Percentiles rank a stretch among this genome's conserved stretches.
Evolutionary conservation across 1,140 invertebrate species (phyloP).

Genomic region (Trichonephila inaurata): DNA sequence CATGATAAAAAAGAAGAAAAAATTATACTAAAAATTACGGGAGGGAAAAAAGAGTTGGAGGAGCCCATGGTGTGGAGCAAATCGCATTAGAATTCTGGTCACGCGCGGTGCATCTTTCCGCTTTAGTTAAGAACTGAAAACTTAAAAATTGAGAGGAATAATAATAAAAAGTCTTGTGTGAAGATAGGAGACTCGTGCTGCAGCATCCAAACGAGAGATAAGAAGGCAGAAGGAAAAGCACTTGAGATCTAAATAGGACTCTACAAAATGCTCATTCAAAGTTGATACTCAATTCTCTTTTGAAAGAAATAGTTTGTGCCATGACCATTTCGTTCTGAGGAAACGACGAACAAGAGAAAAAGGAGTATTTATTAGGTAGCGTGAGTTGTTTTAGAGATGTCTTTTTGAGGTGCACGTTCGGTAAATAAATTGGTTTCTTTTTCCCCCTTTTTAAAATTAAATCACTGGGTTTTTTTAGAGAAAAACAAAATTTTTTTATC

Average conservation of each 20-base stretch:
- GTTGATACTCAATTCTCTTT: conserved; percentile 32
- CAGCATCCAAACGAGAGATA: conserved; percentile 62
- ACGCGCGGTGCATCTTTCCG: conserved; percentile 48
- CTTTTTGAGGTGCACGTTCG: too few species aligned
- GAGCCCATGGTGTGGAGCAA: conserved; percentile 36
- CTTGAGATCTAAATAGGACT: conserved; percentile 50
- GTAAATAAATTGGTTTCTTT: too few species aligned
- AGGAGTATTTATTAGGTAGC: background rate
- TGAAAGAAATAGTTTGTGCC: background rate
- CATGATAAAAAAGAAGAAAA: background rate
- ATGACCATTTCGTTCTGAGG: conserved; percentile 1
- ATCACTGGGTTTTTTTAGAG: too few species aligned
- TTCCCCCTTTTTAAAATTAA: too few species aligned
- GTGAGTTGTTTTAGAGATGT: background rate
- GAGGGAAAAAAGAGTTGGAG: too few species aligned
- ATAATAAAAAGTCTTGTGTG: background rate
- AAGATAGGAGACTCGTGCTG: conserved; percentile 51
- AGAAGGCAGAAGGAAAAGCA: background rate
- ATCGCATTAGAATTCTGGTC: conserved; percentile 58
- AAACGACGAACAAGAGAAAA: background rate
- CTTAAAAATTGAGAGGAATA: conserved; percentile 23
- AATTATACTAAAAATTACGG: background rate
- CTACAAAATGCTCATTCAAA: conserved; percentile 58
- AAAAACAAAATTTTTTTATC: too few species aligned
- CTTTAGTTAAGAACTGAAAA: conserved; percentile 66